These are phyloP conservation scores for Aricia agestis DNA, from an alignment of 1,140 invertebrate genomes.

Conservation along the genomic window DNA sequence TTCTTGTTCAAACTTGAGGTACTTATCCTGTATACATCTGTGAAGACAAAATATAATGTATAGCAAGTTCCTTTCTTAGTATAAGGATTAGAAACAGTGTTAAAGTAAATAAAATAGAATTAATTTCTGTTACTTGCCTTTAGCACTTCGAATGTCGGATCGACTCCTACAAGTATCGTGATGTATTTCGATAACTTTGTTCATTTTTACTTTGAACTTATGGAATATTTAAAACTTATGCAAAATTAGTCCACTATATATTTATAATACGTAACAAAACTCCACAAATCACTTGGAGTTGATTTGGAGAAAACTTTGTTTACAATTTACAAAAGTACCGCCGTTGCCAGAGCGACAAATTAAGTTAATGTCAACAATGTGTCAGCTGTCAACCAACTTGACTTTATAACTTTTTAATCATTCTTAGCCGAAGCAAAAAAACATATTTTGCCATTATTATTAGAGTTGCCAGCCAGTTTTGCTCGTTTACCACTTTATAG, in stretches of 20 bases:
- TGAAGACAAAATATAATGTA: conserved; percentile 13
- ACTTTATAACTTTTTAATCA: neutral
- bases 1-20: conserved; percentile 55
- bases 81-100: too few species aligned
- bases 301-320: neutral
- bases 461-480: neutral
- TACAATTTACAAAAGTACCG: conserved; percentile 2
- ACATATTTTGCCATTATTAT: neutral
- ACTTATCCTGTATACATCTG: conserved; percentile 46
- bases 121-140: neutral
- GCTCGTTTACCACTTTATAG: neutral
- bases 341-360: neutral
- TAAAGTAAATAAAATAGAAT: too few species aligned
- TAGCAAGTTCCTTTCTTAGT: too few species aligned
- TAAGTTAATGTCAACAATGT: neutral
- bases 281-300: too few species aligned
- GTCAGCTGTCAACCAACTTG: neutral
- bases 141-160: neutral
- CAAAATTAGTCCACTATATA: too few species aligned
- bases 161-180: neutral
- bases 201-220: neutral
- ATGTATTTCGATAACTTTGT: neutral
- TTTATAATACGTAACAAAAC: too few species aligned
- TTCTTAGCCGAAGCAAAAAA: neutral
- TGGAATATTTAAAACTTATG: too few species aligned